These are phyloP conservation scores for Tineola bisselliella DNA, from an alignment of 2,888 invertebrate species.

Conservation along the genomic window DNA sequence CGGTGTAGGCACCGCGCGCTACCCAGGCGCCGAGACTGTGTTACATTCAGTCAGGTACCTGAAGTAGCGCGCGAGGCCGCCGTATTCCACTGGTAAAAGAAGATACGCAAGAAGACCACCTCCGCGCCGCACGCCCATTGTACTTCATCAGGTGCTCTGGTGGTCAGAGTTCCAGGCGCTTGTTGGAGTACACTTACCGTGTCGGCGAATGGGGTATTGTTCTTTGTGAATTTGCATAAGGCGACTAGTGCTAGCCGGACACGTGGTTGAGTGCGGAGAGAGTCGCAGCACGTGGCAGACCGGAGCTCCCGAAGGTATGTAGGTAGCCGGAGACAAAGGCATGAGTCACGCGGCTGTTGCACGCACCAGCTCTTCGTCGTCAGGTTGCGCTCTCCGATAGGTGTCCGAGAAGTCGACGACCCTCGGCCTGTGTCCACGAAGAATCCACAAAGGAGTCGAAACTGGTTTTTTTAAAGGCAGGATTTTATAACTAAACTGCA, in stretches of 20 bases:
- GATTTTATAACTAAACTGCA: conserved; percentile 9
- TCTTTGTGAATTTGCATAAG: not conserved
- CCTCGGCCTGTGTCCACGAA: not conserved
- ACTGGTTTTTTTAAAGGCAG: conserved; percentile 12
- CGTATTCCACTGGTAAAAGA: conserved; percentile 30
- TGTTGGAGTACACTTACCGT: conserved; percentile 99
- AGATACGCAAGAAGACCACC: conserved; percentile 20
- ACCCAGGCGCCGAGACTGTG: conserved; percentile 88
- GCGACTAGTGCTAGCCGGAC: not conserved
- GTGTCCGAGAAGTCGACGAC: conserved; percentile 6
- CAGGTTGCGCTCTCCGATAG: not conserved
- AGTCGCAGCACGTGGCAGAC: not conserved
- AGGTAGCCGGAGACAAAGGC: not conserved
- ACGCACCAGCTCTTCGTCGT: not conserved
- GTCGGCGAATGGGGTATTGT: conserved; percentile 68
- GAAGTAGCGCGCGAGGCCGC: conserved; percentile 96
- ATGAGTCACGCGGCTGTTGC: not conserved
- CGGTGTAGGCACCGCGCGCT: conserved; percentile 75
- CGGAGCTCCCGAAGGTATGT: conserved; percentile 3
- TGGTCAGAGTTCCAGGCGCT: conserved; percentile 91
- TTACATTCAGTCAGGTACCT: conserved; percentile 93
- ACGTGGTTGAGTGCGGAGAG: not conserved
- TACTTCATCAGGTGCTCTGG: conserved; percentile 99
- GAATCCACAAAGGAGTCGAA: not conserved
- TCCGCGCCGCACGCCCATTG: conserved; percentile 93